A percentile compares a stretch with the other conserved stretches of the same genome.
phyloP scores from a whole-genome alignment of 2,113 vertebrate genomes.

The Misgurnus anguillicaudatus region DNA sequence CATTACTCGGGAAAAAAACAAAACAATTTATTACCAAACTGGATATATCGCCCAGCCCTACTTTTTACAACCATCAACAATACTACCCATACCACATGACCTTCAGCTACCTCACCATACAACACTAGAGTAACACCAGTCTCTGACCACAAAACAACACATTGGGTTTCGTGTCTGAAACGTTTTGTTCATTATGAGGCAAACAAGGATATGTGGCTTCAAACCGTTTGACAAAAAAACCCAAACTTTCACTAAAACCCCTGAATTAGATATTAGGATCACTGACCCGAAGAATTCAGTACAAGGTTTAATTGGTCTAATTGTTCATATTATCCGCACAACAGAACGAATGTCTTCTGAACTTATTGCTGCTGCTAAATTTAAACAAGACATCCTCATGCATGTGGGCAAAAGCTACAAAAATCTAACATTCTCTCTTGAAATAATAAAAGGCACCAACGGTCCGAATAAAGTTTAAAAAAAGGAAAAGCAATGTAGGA shows the following conservation, averaged over 20 bases:
- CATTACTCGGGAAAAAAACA: constrained; percentile 75
- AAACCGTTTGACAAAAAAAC: constrained; percentile 65
- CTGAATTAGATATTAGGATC: constrained; percentile 89
- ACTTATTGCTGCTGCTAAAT: constrained; percentile 86
- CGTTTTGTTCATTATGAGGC: constrained; percentile 75
- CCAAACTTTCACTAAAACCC: constrained; percentile 73
- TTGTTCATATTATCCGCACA: constrained; percentile 75
- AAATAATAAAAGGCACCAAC: constrained; percentile 98
- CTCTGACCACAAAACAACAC: constrained; percentile 67
- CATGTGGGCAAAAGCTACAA: constrained; percentile 42
- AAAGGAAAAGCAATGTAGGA: constrained; percentile 4
- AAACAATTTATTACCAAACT: constrained; percentile 10
- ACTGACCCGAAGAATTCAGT: constrained; percentile 93
- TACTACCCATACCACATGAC: constrained; percentile 81
- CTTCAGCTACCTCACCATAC: constrained; percentile 69
- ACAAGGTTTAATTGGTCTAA: constrained; percentile 84
- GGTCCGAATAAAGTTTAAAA: constrained; percentile 84
- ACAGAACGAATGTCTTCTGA: constrained; percentile 69
- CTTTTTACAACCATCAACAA: constrained; percentile 83
- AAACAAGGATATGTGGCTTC: constrained; percentile 80
- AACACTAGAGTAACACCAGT: constrained; percentile 69
- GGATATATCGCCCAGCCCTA: constrained; percentile 27
- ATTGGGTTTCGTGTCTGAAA: constrained; percentile 50
- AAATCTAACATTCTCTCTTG: constrained; percentile 81
- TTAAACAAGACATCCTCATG: constrained; percentile 65